Evolutionary conservation across 2,888 invertebrate species (phyloP).

Genomic region (Chrysolina oricalcia): DNA sequence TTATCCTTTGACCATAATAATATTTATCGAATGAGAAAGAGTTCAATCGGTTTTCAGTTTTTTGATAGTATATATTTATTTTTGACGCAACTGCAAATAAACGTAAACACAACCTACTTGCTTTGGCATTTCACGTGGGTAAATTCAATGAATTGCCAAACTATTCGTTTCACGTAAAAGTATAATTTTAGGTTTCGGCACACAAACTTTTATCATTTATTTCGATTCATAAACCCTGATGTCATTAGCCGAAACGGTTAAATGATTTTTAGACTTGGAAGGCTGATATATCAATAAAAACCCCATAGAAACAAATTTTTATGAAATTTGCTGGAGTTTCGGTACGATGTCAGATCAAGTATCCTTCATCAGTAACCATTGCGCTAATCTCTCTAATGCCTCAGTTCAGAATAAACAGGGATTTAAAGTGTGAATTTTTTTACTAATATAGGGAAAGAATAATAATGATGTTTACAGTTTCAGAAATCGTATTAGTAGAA

Average conservation of each 20-base stretch:
- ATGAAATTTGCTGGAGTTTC: too few relatives aligned
- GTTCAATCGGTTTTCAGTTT: slow-evolving; percentile 2
- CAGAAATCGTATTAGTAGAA: too few relatives aligned
- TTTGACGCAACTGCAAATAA: slow-evolving; percentile 41
- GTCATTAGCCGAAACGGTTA: slow-evolving; percentile 4
- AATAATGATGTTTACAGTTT: too few relatives aligned
- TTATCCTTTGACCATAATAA: background rate
- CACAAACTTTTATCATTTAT: background rate
- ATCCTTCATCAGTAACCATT: too few relatives aligned
- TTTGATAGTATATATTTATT: slow-evolving; percentile 19
- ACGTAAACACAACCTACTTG: slow-evolving; percentile 48
- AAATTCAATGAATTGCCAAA: slow-evolving; percentile 46
- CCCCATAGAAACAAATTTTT: too few relatives aligned
- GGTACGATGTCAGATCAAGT: too few relatives aligned
- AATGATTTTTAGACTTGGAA: background rate
- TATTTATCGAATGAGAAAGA: background rate
- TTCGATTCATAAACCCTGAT: slow-evolving; percentile 5
- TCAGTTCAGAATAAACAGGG: too few relatives aligned
- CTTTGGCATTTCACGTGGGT: slow-evolving; percentile 36
- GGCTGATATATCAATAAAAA: too few relatives aligned
- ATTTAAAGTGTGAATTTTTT: too few relatives aligned
- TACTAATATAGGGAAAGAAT: too few relatives aligned
- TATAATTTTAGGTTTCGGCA: slow-evolving; percentile 17
- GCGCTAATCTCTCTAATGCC: too few relatives aligned
- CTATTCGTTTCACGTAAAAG: slow-evolving; percentile 26